Evolutionary conservation across 2,113 vertebrate genomes (phyloP).

Genomic region (Carassius auratus): DNA sequence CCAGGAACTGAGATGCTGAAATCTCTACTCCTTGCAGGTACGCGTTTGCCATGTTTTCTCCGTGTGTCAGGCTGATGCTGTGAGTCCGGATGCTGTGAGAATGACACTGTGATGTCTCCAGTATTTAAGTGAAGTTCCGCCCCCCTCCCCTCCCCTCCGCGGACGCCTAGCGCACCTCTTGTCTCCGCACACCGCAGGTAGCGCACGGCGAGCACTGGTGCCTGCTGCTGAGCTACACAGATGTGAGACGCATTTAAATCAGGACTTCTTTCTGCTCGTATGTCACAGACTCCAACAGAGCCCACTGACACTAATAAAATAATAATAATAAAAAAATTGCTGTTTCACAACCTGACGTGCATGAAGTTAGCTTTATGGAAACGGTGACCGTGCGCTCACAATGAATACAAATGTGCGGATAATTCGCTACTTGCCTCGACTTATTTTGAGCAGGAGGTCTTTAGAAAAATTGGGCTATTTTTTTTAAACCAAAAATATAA

Average conservation of each 20-base stretch:
- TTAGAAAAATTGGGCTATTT: no score
- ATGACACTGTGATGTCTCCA: conserved; percentile 7
- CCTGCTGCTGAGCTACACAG: conserved; percentile 43
- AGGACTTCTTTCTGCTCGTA: conserved; percentile 44
- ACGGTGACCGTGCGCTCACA: background rate
- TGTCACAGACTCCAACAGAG: conserved; percentile 14
- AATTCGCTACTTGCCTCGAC: background rate
- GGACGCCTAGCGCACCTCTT: conserved; percentile 47
- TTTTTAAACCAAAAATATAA: no score
- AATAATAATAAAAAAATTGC: background rate
- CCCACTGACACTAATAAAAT: background rate
- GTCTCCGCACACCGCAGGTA: conserved; percentile 54
- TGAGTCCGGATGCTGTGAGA: conserved; percentile 14
- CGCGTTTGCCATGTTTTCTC: conserved; percentile 77
- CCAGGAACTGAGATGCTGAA: conserved; percentile 84
- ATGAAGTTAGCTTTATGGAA: conserved; percentile 8
- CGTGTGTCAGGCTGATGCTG: conserved; percentile 34
- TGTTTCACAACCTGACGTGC: conserved; percentile 30
- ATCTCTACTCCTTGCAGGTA: conserved; percentile 82
- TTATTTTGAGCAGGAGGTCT: no score
- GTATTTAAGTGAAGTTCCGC: conserved; percentile 27
- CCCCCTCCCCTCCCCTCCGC: conserved; percentile 20
- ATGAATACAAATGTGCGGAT: background rate
- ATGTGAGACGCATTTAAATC: conserved; percentile 60
- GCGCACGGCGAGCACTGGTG: conserved; percentile 14